A percentile compares a stretch with the other conserved stretches of the same genome.
Evolutionary conservation across 2,888 invertebrate genomes (phyloP).

Genomic region (Blera fallax): DNA sequence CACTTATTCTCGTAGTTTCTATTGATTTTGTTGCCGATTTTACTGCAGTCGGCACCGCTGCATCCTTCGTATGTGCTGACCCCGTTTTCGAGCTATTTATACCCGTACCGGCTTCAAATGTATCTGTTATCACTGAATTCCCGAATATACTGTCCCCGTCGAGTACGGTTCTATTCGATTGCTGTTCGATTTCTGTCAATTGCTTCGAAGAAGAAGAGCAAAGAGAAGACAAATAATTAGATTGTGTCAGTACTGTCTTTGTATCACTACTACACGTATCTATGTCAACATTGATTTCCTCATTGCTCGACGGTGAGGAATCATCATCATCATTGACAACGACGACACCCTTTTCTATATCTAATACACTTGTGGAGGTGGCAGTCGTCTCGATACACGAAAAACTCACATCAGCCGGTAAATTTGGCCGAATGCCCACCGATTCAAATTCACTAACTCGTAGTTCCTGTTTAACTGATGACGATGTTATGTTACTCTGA

Average conservation of each 20-base stretch:
- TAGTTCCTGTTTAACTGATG: constrained; percentile 53
- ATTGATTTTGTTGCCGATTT: constrained; percentile 41
- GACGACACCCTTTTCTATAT: constrained; percentile 30
- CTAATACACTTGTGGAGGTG: constrained; percentile 42
- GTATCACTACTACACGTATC: constrained; percentile 55
- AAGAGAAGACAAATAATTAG: constrained; percentile 55
- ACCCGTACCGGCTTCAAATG: constrained; percentile 72
- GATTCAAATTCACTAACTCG: constrained; percentile 26
- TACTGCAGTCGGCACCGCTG: constrained; percentile 57
- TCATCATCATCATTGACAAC: constrained; percentile 57
- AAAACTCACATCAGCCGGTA: constrained; percentile 51
- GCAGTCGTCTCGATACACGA: neutral
- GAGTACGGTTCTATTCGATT: neutral
- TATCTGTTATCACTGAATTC: constrained; percentile 57
- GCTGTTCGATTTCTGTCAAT: constrained; percentile 63
- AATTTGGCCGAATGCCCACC: constrained; percentile 57
- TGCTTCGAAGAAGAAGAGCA: constrained; percentile 35
- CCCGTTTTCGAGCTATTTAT: constrained; percentile 74
- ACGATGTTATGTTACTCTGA: constrained; percentile 65
- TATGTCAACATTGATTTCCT: constrained; percentile 65
- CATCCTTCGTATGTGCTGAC: constrained; percentile 58
- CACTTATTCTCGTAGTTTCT: constrained; percentile 28
- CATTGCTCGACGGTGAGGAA: constrained; percentile 61
- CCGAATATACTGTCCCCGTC: constrained; percentile 45
- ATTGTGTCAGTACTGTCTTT: constrained; percentile 42